These are phyloP conservation scores for Cettia cetti DNA, from an alignment of 2,113 vertebrate species.

Conservation along the genomic window DNA sequence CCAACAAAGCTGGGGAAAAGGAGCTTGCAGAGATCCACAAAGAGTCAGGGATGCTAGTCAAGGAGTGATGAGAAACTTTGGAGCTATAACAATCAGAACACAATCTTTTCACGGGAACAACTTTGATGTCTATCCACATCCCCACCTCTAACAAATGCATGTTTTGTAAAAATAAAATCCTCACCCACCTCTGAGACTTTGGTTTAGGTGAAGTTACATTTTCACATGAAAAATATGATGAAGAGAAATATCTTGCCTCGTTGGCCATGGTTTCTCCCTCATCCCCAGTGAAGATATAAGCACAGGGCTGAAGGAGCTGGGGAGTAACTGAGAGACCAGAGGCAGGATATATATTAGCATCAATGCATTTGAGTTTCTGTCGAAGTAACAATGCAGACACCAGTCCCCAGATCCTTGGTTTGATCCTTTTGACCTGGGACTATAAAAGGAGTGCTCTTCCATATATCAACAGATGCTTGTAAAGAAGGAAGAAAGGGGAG, in stretches of 20 bases:
- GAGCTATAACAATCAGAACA: rapidly evolving
- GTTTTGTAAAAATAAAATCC: background rate
- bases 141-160: background rate
- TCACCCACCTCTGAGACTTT: background rate
- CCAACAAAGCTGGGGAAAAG: background rate
- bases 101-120: background rate
- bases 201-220: background rate
- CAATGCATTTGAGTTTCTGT: background rate
- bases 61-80: background rate
- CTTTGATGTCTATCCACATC: background rate
- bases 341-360: background rate
- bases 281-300: rapidly evolving
- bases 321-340: background rate
- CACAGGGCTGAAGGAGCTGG: background rate
- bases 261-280: background rate
- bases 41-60: background rate
- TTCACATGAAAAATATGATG: background rate
- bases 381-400: background rate
- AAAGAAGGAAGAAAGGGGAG: background rate
- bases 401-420: background rate
- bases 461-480: constrained; percentile 9
- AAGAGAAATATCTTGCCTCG: background rate
- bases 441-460: constrained; percentile 1
- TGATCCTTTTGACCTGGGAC: background rate
- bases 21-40: background rate